Percentiles rank a stretch among this genome's conserved stretches.
Conservation (phyloP, 53 echinoderm and acorn worm species). For the Patiria pectinifera region DNA sequence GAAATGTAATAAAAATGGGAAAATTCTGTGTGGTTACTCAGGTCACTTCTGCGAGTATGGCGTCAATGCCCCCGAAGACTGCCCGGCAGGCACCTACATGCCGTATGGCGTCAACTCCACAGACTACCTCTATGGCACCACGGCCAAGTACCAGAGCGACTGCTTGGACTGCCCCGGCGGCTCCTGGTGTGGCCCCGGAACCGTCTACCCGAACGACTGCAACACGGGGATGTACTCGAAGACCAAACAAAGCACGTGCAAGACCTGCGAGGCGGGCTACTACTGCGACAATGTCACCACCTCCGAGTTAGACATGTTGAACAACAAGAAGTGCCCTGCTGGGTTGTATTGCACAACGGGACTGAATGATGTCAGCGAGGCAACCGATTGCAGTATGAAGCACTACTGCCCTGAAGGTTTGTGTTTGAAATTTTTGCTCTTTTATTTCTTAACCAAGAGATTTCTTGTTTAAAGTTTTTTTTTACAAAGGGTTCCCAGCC, state of each 20-base stretch:
- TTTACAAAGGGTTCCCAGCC: no score
- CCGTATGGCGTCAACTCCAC: conserved; percentile 82
- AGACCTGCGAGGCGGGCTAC: conserved; percentile 88
- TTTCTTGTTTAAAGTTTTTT: no score
- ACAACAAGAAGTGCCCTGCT: conserved; percentile 89
- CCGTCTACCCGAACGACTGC: conserved; percentile 77
- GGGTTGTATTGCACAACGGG: conserved; percentile 86
- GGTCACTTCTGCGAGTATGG: conserved; percentile 98
- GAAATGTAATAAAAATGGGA: no score
- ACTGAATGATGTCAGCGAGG: conserved; percentile 74
- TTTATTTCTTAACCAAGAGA: no score
- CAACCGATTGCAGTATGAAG: conserved; percentile 73
- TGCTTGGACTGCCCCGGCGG: conserved; percentile 93
- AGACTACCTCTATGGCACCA: conserved; percentile 67
- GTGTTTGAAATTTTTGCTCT: background rate
- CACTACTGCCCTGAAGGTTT: conserved; percentile 96
- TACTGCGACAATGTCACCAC: conserved; percentile 94
- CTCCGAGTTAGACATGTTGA: conserved; percentile 85
- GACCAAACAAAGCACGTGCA: conserved; percentile 79
- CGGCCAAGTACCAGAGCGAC: conserved; percentile 92
- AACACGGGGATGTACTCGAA: conserved; percentile 80
- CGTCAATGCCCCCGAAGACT: conserved; percentile 78
- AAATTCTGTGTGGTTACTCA: conserved; percentile 7
- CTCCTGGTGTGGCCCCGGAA: conserved; percentile 79
- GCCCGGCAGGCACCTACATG: conserved; percentile 95